Evolutionary conservation across 2,797 vertebrate genomes (phyloP), one percentile per base, ranked within the genome.

Genomic region (Cyclopterus lumpus): DNA sequence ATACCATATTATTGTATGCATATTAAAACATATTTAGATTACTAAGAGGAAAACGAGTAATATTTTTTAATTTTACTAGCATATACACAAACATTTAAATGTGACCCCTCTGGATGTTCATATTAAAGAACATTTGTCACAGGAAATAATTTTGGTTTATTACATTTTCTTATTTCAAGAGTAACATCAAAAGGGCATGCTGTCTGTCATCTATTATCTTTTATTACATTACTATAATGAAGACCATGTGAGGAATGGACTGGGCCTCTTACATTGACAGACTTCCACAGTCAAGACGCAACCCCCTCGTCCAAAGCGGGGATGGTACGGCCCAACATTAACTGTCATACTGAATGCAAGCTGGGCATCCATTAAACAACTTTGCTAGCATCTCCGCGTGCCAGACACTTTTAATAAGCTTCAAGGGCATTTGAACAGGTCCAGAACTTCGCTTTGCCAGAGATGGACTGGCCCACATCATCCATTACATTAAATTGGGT

Each of bases 401-500:
- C 94, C 94, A 95, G 90, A 75, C 93, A 93, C 93, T 94, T 95
- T 95, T 95, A 95, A 95, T 95, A 95, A 95, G 94, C 94, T 95
- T 95, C 94, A 95, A 95, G 95, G 94, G 95, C 93, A 95, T 95
- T 94, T 91, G 88, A 93, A 92, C 82, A 77, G 88, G 93, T 94
- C 94, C 95, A 95, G 93, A 93, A 93, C 93, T 92, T 93, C 88
- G 91, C 92, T 86, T 93, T 94, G 93, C 93, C 94, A 94, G 91
- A 91, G 93, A 93, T 91, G 92, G 93, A 95, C 93, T 92, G 93
- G 94, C 94, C 93, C 93, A 94, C 91, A 94, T 92, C 93, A 94
- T 94, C 94, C 94, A 95, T 95, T 95, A 95, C 93, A 93, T 95
- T 95, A 95, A 95, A 95, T 93, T 94, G 95, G 95, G 95, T 94